A percentile compares a stretch with the other conserved stretches of the same genome.
Evolutionary conservation across 2,888 invertebrate genomes (phyloP).

Genomic region (Eilema sororculum): DNA sequence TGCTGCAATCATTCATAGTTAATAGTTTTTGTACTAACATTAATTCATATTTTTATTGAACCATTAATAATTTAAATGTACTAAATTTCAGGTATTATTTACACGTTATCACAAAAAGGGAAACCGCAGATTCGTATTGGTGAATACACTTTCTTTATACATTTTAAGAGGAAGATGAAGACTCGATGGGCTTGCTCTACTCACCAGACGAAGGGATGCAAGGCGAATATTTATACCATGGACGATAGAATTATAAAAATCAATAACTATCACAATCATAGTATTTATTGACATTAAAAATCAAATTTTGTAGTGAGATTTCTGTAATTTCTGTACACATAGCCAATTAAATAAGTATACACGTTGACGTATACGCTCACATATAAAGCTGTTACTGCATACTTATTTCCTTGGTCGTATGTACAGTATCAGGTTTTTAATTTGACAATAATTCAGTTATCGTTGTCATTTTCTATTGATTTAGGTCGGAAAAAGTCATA

Average conservation of each 20-base stretch:
- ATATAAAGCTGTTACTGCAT: too few relatives aligned
- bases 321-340: background rate
- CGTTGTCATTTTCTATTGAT: too few relatives aligned
- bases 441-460: too few relatives aligned
- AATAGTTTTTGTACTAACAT: background rate
- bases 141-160: constrained; percentile 45
- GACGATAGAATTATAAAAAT: constrained; percentile 50
- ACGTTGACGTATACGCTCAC: too few relatives aligned
- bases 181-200: constrained; percentile 63
- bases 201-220: constrained; percentile 57
- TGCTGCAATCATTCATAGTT: too few relatives aligned
- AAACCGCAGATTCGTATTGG: constrained; percentile 42
- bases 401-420: background rate
- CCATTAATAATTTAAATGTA: background rate
- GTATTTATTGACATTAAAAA: constrained; percentile 8
- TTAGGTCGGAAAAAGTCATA: too few relatives aligned
- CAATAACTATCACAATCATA: constrained; percentile 55
- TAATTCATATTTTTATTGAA: background rate
- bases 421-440: background rate
- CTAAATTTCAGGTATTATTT: constrained; percentile 14
- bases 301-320: background rate
- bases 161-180: constrained; percentile 33
- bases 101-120: constrained; percentile 45
- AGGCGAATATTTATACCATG: constrained; percentile 53
- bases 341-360: too few relatives aligned